Base-by-base conservation (phyloP, 2,797 vertebrate genomes). In the Lacerta viridis region DNA sequence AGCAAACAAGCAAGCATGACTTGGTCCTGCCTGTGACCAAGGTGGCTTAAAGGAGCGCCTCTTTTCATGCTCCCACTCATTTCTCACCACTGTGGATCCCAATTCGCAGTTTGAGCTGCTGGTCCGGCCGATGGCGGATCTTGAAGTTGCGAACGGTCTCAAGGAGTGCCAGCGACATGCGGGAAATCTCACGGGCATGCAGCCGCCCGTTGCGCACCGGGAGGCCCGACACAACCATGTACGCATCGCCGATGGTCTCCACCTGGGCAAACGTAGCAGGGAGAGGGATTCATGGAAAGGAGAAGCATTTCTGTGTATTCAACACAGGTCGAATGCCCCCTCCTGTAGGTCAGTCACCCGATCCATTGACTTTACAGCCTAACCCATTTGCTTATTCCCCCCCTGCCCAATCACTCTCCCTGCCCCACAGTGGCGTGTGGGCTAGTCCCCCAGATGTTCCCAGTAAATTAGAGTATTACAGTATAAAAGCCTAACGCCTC, bases 201-300 rank as follows among this genome's bases (percentile, higher is more conserved):
- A 97, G 97, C 39, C 94, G 97, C 46, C 98, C 98, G 0, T 99
- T 99, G n/a, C 97, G 95, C 89, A 98, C 98, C 0, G 98, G 98
- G 84, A 99, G 96, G 23, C 98, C 98, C 0, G 98, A 99, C 71
- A 99, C 98, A 92, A 99, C 98, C 98, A 99, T 99, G 96, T 99
- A 99, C 41, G 98, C 98, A 0, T 99, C 98, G 0, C 98, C 98
- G 1, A 99, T 99, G 0, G 98, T 99, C 96, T 99, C 98, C 94
- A 99, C 98, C 98, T 98, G 94, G 2, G 36, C 6, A 89, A 0
- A 10, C 1, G 9, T 13, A 0, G 25, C 4, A 27, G 2, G 8
- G 36, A 43, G 50, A 64, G 33, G n/a, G 20, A 39, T 8, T 3
- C 36, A 76, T 1, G 25, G 36, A 4, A 36, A 4, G 10, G 23